Conservation (phyloP, 2,888 invertebrate species). For the Lutraria lutraria region DNA sequence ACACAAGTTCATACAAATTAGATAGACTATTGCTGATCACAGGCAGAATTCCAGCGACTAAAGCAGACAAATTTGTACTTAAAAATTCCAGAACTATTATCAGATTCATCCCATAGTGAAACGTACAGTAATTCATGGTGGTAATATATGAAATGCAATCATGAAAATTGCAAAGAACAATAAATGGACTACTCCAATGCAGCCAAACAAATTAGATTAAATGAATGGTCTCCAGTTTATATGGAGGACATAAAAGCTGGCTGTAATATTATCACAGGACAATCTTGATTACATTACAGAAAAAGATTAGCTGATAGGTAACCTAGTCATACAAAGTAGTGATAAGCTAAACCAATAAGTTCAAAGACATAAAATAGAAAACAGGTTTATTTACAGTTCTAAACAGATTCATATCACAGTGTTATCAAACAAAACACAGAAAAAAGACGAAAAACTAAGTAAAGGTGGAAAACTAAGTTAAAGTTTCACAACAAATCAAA, state of each 20-base stretch:
- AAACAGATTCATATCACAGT: background rate
- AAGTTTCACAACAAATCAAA: background rate
- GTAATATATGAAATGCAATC: too few species aligned
- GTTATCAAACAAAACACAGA: background rate
- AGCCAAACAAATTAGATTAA: background rate
- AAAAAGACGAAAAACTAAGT: background rate
- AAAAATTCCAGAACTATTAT: too few species aligned
- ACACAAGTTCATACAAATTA: too few species aligned
- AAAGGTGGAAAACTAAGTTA: background rate
- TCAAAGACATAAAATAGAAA: background rate
- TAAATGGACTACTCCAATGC: background rate
- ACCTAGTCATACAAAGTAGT: background rate
- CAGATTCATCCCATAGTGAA: too few species aligned
- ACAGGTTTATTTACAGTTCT: background rate
- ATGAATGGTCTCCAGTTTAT: too few species aligned
- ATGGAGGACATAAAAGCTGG: background rate
- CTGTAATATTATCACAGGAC: background rate
- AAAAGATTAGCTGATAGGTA: background rate
- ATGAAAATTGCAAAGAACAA: background rate
- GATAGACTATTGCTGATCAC: too few species aligned
- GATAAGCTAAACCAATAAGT: background rate
- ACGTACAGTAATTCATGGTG: too few species aligned
- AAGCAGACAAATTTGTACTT: too few species aligned
- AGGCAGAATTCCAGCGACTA: too few species aligned
- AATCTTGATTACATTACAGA: conserved; percentile 4